phyloP scores from a whole-genome alignment of 30 jellyfish, hydroid and myxozoan genomes.

The Clytia hemisphaerica region DNA sequence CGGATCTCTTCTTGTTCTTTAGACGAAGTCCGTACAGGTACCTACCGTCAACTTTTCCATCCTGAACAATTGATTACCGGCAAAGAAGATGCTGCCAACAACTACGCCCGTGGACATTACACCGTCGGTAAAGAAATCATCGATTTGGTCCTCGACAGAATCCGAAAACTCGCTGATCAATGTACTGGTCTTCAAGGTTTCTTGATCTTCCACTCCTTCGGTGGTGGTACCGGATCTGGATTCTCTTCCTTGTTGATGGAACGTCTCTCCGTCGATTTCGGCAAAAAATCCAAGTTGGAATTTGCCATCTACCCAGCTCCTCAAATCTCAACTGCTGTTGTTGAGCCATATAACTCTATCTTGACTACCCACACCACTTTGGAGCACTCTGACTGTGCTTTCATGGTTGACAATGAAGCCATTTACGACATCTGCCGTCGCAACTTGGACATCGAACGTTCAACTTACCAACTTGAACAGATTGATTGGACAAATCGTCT shows the following conservation, averaged over 20 bases:
- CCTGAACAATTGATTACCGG: conserved; percentile 93
- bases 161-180: conserved; percentile 82
- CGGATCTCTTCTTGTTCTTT: background rate
- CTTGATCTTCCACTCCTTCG: conserved; percentile 78
- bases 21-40: conserved; percentile 91
- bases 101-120: conserved; percentile 94
- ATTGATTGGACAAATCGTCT: conserved; percentile 79
- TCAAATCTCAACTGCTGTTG: conserved; percentile 95
- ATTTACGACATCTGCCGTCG: conserved; percentile 86
- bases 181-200: conserved; percentile 93
- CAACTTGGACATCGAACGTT: conserved; percentile 86
- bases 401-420: conserved; percentile 93
- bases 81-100: conserved; percentile 96
- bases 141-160: conserved; percentile 72
- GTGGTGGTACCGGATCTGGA: conserved; percentile 99
- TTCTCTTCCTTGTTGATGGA: conserved; percentile 87
- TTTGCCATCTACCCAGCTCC: conserved; percentile 97
- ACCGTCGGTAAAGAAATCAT: conserved; percentile 81
- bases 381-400: conserved; percentile 93
- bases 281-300: conserved; percentile 90
- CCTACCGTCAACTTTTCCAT: conserved; percentile 69
- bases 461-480: conserved; percentile 79
- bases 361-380: conserved; percentile 81
- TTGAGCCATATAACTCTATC: conserved; percentile 94
- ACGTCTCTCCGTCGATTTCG: conserved; percentile 78